Conservation (phyloP, 2,113 vertebrate genomes). For the Herpailurus yagouaroundi region DNA sequence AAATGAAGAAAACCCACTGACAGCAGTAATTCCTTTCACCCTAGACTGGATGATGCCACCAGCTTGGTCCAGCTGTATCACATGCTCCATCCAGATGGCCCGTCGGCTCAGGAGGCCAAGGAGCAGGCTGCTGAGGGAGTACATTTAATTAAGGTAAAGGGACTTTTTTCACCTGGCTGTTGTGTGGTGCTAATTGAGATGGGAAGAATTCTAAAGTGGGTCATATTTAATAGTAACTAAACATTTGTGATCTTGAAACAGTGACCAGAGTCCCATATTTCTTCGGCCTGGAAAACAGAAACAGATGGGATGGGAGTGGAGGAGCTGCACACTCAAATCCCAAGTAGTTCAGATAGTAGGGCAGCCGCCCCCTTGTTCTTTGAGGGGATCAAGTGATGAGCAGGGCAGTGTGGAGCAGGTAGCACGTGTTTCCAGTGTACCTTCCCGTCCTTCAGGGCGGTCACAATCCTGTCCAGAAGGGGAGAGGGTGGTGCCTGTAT, state of each 20-base stretch:
- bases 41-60: conserved; percentile 90
- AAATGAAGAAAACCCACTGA: neutral
- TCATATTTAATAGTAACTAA: neutral
- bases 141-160: conserved; percentile 92
- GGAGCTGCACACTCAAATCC: neutral
- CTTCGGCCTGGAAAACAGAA: neutral
- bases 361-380: neutral
- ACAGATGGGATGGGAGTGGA: neutral
- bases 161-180: neutral
- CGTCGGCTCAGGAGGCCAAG: conserved; percentile 89
- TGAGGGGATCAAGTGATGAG: neutral
- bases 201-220: neutral
- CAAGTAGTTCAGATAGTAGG: neutral
- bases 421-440: neutral
- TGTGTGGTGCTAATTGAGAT: neutral
- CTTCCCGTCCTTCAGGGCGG: neutral
- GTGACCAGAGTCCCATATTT: neutral
- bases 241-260: neutral
- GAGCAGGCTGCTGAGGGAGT: conserved; percentile 86
- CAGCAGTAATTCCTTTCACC: neutral
- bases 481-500: neutral
- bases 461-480: neutral
- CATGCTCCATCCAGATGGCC: conserved; percentile 92
- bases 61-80: conserved; percentile 92
- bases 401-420: neutral